Evolutionary conservation across 2,797 vertebrate genomes (phyloP).

Genomic region (Lagodon rhomboides): DNA sequence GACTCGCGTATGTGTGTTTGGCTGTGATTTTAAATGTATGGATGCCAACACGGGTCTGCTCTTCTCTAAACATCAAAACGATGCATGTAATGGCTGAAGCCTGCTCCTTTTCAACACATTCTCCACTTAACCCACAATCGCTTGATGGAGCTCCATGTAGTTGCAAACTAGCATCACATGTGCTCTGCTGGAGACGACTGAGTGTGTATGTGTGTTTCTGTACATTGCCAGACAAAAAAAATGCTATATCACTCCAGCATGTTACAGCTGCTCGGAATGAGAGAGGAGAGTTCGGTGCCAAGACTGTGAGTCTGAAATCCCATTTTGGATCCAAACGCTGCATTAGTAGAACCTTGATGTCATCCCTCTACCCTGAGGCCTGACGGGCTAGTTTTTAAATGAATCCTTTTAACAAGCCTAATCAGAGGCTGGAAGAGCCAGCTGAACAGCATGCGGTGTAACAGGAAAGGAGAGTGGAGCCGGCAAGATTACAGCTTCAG

Average conservation of each 20-base stretch:
- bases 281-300: constrained; percentile 54
- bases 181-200: constrained; percentile 52
- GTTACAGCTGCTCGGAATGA: constrained; percentile 65
- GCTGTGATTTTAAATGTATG: constrained; percentile 24
- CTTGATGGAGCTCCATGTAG: constrained; percentile 55
- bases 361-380: constrained; percentile 62
- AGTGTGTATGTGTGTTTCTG: constrained; percentile 27
- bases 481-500: constrained; percentile 36
- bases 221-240: constrained; percentile 56
- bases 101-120: constrained; percentile 45
- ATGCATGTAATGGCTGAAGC: constrained; percentile 29
- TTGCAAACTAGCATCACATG: constrained; percentile 57
- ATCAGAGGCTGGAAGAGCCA: constrained; percentile 65
- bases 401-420: constrained; percentile 74
- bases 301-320: constrained; percentile 67
- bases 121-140: constrained; percentile 61
- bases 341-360: constrained; percentile 75
- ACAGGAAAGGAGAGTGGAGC: constrained; percentile 29
- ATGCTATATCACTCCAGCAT: constrained; percentile 58
- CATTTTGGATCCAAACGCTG: constrained; percentile 73
- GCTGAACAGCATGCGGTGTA: constrained; percentile 38
- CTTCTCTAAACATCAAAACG: constrained; percentile 20
- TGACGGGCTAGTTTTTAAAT: constrained; percentile 71
- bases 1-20: constrained; percentile 14
- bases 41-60: constrained; percentile 10